Base-by-base conservation (phyloP, 2,888 invertebrate genomes). In the Coelinius sp. region DNA sequence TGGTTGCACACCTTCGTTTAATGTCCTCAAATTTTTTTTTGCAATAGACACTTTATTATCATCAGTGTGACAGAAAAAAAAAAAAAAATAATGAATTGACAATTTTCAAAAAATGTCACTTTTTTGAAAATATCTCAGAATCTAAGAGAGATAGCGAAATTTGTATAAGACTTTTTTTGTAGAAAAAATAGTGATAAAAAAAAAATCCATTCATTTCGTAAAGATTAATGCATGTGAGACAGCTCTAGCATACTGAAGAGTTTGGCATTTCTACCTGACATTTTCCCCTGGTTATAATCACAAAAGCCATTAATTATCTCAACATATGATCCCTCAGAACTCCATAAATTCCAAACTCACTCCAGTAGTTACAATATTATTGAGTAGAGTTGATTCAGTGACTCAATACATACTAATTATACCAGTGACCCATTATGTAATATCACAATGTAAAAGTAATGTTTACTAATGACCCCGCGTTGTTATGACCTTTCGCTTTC, bases 401-500 rank as follows among this genome's bases (percentile, higher is more conserved):
- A 75, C 66, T 74, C 75, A 71, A 65, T 62, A 69, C 72, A 70
- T 59, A 72, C 72, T 76, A 76, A 78, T 75, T 76, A 74, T 72
- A 17, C 62, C 68, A 75, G 71, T 75, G 76, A 72, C 74, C 74
- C 68, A 74, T 83, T 84, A 80, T 75, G 76, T 80, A 84, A 85
- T 75, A 73, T 49, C 68, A 67, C 24, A 75, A 76, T 73, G 79
- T 82, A 81, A 82, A 82, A 83, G 81, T 81, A 83, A 83, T 84
- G 81, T 84, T 83, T 77, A 41, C 78, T 78, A 78, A 76, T 81
- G 84, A 85, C 84, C 84, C 83, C 80, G 75, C 69, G 69, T n/a
- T 79, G 78, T 82, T 81, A 80, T 84, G 87, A 87, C 87, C 87
- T 86, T 87, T 87, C 82, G 85, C 87, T 87, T 87, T 87, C 87